Conservation (phyloP, 35 echinoderm and acorn worm species). For the Strongylocentrotus purpuratus region DNA sequence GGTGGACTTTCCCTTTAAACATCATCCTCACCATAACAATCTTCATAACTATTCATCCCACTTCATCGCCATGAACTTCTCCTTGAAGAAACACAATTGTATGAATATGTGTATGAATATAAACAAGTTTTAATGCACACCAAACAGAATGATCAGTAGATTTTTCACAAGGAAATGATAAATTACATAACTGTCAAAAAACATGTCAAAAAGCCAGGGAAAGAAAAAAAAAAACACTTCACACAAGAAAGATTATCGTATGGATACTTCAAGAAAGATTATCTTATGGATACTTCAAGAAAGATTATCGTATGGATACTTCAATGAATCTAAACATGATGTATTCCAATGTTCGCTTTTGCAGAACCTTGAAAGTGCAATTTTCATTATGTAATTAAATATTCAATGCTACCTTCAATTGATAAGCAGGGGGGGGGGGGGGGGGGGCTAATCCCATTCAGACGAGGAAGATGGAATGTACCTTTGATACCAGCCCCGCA, state of each 20-base stretch:
- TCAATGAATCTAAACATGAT: neutral
- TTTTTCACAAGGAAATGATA: neutral
- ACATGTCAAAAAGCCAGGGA: neutral
- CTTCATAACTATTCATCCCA: no score
- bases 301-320: no score
- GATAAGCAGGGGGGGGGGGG: neutral
- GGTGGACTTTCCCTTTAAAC: no score
- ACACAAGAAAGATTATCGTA: neutral
- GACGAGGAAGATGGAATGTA: no score
- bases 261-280: neutral
- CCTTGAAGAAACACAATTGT: no score
- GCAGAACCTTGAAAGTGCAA: neutral
- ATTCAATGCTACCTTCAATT: neutral
- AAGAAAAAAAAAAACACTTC: neutral
- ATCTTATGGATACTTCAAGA: no score
- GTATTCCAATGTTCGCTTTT: neutral
- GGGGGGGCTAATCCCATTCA: no score
- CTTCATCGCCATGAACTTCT: no score
- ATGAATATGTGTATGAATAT: neutral
- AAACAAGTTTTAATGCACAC: conserved; percentile 18
- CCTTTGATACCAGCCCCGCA: no score
- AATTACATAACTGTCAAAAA: neutral
- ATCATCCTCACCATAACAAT: no score
- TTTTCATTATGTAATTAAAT: neutral
- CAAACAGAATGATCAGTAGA: neutral